Percentiles rank a stretch among this genome's conserved stretches.
Evolutionary conservation across 2,113 vertebrate genomes (phyloP).

Genomic region (Orientallactaga bullata): DNA sequence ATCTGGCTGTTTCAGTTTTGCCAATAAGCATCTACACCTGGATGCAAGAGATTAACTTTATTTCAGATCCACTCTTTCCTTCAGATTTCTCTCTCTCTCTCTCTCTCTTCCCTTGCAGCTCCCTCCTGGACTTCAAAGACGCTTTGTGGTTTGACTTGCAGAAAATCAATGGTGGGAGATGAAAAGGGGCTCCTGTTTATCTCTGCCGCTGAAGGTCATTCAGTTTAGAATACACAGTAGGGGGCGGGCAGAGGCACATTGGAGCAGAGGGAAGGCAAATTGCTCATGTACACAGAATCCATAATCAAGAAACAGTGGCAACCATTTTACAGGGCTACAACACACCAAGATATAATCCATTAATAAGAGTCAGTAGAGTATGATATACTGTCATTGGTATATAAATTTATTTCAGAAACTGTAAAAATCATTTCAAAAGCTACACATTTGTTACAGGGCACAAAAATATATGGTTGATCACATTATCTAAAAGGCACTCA

Average conservation of each 20-base stretch:
- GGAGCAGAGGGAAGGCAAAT: neutral
- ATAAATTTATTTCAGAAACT: neutral
- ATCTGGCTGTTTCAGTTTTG: slow-evolving; percentile 40
- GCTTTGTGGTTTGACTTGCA: slow-evolving; percentile 63
- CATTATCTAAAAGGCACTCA: neutral
- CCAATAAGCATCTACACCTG: slow-evolving; percentile 50
- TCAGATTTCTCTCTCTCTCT: slow-evolving; percentile 54
- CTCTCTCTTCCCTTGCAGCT: neutral
- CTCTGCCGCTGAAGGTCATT: slow-evolving; percentile 69
- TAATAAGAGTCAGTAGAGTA: neutral
- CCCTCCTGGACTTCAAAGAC: slow-evolving; percentile 57
- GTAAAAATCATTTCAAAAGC: no score
- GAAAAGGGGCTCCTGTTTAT: slow-evolving; percentile 68
- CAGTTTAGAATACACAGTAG: neutral
- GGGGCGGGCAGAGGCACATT: neutral
- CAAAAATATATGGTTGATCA: neutral
- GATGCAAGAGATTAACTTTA: slow-evolving; percentile 43
- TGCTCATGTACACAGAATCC: neutral
- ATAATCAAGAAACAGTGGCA: neutral
- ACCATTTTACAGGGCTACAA: neutral
- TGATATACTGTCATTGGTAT: neutral
- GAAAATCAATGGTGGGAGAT: slow-evolving; percentile 64
- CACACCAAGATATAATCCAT: neutral
- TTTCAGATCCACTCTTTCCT: slow-evolving; percentile 37
- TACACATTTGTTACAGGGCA: neutral